These are phyloP conservation scores for Tamandua tetradactyla DNA, from an alignment of 2,797 vertebrate genomes.

Conservation along the genomic window DNA sequence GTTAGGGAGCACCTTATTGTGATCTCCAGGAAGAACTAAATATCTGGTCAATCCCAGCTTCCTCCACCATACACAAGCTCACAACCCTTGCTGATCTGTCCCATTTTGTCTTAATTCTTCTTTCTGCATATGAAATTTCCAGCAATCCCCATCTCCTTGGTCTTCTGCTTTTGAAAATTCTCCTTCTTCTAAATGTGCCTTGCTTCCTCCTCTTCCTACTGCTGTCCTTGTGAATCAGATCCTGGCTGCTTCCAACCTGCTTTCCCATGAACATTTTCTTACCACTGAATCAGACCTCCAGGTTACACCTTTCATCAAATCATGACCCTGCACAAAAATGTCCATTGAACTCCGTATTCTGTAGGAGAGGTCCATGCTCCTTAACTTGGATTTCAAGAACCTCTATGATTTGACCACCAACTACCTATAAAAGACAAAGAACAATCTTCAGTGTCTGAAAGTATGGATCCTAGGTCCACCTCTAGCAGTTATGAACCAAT, in stretches of 20 bases:
- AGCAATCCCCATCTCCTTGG: neutral
- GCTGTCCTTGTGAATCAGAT: neutral
- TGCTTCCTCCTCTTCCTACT: neutral
- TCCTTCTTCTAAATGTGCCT: neutral
- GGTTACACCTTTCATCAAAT: neutral
- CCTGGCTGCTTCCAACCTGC: neutral
- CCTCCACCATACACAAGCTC: rapidly evolving
- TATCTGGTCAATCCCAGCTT: neutral
- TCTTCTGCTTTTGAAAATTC: neutral
- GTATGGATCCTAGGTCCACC: neutral
- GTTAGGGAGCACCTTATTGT: neutral
- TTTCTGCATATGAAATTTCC: neutral
- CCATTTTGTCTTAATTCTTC: neutral
- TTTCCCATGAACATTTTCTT: neutral
- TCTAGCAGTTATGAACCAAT: neutral
- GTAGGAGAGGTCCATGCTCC: neutral
- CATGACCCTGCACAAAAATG: neutral
- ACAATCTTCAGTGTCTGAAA: neutral
- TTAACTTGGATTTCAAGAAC: neutral
- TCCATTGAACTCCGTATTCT: rapidly evolving
- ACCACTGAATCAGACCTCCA: neutral
- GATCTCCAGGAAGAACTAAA: neutral
- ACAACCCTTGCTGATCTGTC: rapidly evolving
- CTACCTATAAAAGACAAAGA: rapidly evolving
- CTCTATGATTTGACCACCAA: rapidly evolving